Conservation (phyloP, 2,113 vertebrate genomes). For the Proteles cristata region DNA sequence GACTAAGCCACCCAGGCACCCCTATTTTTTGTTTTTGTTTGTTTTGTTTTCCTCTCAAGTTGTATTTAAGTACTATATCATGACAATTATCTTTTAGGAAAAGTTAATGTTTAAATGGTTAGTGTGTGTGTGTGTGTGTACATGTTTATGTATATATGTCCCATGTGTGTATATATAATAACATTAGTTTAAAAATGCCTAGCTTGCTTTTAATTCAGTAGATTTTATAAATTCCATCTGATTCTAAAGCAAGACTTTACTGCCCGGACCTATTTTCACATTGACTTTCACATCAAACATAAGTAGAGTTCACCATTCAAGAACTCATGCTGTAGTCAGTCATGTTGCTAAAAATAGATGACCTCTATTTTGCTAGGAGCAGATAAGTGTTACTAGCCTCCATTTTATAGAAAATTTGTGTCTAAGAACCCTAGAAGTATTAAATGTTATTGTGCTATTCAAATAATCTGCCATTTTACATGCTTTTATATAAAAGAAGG, state of each 20-base stretch:
- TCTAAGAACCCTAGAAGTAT: not conserved
- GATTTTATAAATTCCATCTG: not conserved
- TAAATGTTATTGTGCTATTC: not conserved
- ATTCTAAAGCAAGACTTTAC: conserved; percentile 2
- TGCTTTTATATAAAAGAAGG: not conserved
- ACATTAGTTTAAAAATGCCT: not conserved
- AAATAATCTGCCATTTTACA: not conserved
- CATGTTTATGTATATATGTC: not conserved
- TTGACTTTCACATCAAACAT: not conserved
- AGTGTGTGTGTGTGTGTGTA: not conserved
- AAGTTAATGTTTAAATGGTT: not conserved
- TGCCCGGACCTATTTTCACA: not conserved
- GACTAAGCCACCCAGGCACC: not conserved
- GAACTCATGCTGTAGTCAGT: not conserved
- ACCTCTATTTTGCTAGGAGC: not conserved
- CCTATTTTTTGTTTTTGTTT: not conserved
- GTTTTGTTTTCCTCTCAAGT: not conserved
- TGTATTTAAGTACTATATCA: not conserved
- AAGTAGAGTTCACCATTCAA: not conserved
- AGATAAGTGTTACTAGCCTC: not conserved
- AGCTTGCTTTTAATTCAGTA: conserved; percentile 23
- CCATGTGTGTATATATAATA: not conserved
- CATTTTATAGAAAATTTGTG: not conserved
- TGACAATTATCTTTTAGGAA: not conserved
- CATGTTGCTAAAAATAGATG: not conserved